Base-by-base conservation (phyloP, 1,140 invertebrate genomes). In the Aphelenchoides besseyi region DNA sequence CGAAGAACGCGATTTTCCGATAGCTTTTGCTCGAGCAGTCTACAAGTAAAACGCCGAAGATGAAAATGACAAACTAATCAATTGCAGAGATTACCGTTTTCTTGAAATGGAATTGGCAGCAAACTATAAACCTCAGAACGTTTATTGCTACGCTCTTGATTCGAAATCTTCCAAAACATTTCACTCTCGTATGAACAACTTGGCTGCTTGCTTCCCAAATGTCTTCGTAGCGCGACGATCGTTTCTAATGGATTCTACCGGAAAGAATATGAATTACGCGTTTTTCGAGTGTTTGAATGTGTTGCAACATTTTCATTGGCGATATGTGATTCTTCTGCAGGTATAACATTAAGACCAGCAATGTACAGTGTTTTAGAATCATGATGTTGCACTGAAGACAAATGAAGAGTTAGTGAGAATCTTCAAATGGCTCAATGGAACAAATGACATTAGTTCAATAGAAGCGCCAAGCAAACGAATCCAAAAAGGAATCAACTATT, bases 51-150 rank as follows among this genome's bases (percentile, higher is more conserved):
- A 8, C 16, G 26, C 12, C 3, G 5, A 8, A 8, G n/a, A n/a
- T n/a, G 5, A 8, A 5, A 41, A 41, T 8, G n/a, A n/a, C 37
- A 41, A 5, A 8, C n/a, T 41, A 5, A 41, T 8, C 37, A n/a
- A n/a, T 59, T 74, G 70, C 16, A 0, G 78, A 73, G 74, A 76
- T 37, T 76, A 76, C 59, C 30, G 12, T 9, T 54, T 79, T 2
- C 18, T 76, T 12, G 74, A 76, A 69, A 30, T 77, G 78, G 78
- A 81, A 23, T 61, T 76, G 26, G 74, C 74, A 2, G 74, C 74
- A 2, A 48, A 18, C 8, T 76, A 81, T 63, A 57, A 79, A 8
- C 78, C 74, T 9, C 79, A 76, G 28, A 76, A 76, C 59, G 55
- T 48, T 37, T 76, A 80, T 68, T 76, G 77, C 66, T 76, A 57